Conservation (phyloP, 2,797 vertebrate genomes). For the Myotis planiceps region DNA sequence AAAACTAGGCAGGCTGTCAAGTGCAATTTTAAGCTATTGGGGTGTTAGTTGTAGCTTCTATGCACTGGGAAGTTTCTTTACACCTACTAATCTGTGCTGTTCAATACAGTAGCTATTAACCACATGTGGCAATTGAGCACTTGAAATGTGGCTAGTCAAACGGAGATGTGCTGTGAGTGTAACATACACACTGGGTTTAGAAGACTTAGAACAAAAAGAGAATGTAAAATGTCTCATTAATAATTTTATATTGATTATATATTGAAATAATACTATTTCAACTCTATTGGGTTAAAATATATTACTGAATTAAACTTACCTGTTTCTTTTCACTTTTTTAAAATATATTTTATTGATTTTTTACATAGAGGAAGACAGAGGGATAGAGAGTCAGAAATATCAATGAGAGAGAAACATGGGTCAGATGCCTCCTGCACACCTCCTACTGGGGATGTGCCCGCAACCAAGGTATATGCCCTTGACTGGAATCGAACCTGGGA, state of each 20-base stretch:
- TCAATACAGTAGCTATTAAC: neutral
- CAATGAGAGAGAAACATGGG: too few species aligned
- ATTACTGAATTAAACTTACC: neutral
- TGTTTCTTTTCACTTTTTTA: neutral
- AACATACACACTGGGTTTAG: constrained; percentile 3
- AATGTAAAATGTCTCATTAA: neutral
- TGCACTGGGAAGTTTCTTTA: neutral
- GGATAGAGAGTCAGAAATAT: too few species aligned
- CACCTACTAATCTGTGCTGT: neutral
- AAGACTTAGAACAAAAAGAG: neutral
- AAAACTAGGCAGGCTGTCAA: neutral
- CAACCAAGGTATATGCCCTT: too few species aligned
- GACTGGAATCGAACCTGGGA: too few species aligned
- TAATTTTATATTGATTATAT: neutral
- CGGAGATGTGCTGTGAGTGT: neutral
- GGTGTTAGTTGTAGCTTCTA: neutral
- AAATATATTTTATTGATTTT: too few species aligned
- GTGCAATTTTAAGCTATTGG: neutral
- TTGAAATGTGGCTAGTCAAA: neutral
- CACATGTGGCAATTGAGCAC: neutral
- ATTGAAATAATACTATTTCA: neutral
- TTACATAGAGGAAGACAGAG: too few species aligned
- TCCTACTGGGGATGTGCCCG: too few species aligned
- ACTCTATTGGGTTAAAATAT: constrained; percentile 26
- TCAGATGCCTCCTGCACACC: too few species aligned